These are phyloP conservation scores for Schizotus pectinicornis DNA, from an alignment of 2,888 invertebrate species.

Conservation along the genomic window DNA sequence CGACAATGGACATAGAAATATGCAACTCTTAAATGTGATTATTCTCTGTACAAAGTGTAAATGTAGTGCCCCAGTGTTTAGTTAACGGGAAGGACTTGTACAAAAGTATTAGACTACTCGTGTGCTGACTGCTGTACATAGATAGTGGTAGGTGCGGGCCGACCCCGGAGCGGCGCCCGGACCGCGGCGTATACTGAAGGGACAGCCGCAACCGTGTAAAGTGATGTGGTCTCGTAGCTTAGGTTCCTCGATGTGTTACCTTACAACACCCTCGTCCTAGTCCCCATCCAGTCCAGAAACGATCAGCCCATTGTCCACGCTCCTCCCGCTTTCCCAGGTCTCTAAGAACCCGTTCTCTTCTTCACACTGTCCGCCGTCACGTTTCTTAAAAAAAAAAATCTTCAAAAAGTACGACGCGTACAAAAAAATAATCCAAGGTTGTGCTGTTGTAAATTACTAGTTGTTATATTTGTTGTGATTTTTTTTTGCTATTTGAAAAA, in stretches of 20 bases:
- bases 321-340: slow-evolving; percentile 35
- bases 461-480: slow-evolving; percentile 62
- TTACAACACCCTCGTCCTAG: slow-evolving; percentile 61
- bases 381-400: slow-evolving; percentile 48
- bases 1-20: slow-evolving; percentile 60
- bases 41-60: slow-evolving; percentile 69
- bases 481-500: slow-evolving; percentile 54
- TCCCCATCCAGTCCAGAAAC: slow-evolving; percentile 58
- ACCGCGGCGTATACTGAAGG: slow-evolving; percentile 42
- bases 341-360: slow-evolving; percentile 17
- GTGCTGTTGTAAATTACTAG: slow-evolving; percentile 61
- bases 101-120: slow-evolving; percentile 56
- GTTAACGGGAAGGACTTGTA: slow-evolving; percentile 57
- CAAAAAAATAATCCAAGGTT: slow-evolving; percentile 59
- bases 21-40: slow-evolving; percentile 66
- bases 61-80: slow-evolving; percentile 61
- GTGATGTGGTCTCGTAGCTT: slow-evolving; percentile 59
- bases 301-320: slow-evolving; percentile 37
- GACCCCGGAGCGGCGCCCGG: slow-evolving; percentile 51
- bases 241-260: slow-evolving; percentile 68
- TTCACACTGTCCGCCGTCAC: slow-evolving; percentile 35
- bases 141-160: slow-evolving; percentile 50
- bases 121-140: slow-evolving; percentile 55
- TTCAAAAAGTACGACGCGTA: slow-evolving; percentile 52
- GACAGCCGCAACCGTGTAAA: slow-evolving; percentile 53